phyloP scores from a whole-genome alignment of 1,140 invertebrate species.

The Propsilocerus akamusi region DNA sequence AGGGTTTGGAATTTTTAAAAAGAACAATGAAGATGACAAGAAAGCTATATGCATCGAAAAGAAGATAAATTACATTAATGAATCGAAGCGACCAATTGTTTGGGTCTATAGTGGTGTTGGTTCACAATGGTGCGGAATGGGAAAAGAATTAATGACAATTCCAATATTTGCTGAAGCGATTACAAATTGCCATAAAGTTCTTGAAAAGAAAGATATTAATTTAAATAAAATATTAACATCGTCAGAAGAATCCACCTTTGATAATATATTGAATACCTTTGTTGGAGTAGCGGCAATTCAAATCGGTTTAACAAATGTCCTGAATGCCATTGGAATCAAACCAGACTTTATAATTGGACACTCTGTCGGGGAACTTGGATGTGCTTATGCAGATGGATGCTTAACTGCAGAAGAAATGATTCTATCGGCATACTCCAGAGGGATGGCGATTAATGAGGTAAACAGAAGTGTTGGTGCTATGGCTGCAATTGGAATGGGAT shows the following conservation, averaged over 20 bases:
- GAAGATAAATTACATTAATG: slow-evolving; percentile 35
- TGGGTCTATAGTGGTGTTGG: slow-evolving; percentile 86
- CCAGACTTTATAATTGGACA: slow-evolving; percentile 70
- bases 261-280: slow-evolving; percentile 77
- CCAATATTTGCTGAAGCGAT: slow-evolving; percentile 55
- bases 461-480: slow-evolving; percentile 59
- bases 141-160: slow-evolving; percentile 37
- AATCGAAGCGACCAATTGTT: slow-evolving; percentile 51
- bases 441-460: slow-evolving; percentile 61
- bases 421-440: slow-evolving; percentile 66
- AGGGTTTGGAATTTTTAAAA: neutral
- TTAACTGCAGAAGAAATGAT: slow-evolving; percentile 70
- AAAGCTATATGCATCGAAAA: slow-evolving; percentile 23
- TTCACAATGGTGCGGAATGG: no score
- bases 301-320: no score
- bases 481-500: slow-evolving; percentile 58
- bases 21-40: slow-evolving; percentile 19
- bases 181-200: slow-evolving; percentile 43
- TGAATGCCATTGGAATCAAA: slow-evolving; percentile 50
- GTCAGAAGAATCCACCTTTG: slow-evolving; percentile 48
- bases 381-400: no score
- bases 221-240: slow-evolving; percentile 62
- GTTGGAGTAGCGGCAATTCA: no score
- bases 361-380: no score
- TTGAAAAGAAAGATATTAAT: slow-evolving; percentile 57